Conservation (phyloP, 2,113 vertebrate genomes). For the Nyctibius bracteatus region DNA sequence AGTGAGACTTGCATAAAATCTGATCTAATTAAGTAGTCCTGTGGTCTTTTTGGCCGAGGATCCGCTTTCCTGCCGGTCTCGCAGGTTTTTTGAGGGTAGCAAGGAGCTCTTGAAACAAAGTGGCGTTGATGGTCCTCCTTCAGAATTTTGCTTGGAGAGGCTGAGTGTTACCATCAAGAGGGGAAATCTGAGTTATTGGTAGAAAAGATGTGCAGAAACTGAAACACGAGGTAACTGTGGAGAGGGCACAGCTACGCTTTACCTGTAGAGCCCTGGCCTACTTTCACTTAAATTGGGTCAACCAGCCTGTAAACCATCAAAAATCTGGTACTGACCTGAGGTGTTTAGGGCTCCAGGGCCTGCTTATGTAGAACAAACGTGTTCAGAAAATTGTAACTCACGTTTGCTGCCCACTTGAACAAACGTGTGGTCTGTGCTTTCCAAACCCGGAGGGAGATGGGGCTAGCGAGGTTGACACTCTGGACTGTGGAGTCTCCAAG, state of each 20-base stretch:
- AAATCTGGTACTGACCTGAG: neutral
- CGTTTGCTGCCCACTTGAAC: neutral
- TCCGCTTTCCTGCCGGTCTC: neutral
- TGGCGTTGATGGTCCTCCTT: neutral
- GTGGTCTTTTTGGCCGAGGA: neutral
- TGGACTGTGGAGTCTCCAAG: neutral
- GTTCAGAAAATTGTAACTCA: neutral
- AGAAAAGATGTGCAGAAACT: neutral
- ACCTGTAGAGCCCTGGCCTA: conserved; percentile 40
- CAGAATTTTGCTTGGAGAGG: neutral
- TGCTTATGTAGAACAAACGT: neutral
- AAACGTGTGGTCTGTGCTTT: neutral
- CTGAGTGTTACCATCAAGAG: neutral
- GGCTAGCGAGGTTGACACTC: neutral
- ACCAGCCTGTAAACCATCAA: neutral
- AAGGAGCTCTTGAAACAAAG: neutral
- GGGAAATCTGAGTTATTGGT: neutral
- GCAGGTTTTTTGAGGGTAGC: neutral
- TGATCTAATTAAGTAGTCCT: conserved; percentile 28
- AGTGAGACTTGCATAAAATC: conserved; percentile 10
- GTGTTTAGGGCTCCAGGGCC: neutral
- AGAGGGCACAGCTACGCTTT: neutral
- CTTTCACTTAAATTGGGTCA: conserved; percentile 24
- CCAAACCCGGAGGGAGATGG: neutral
- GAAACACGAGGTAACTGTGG: neutral